Percentiles rank a stretch among this genome's conserved stretches.
Conservation (phyloP, 2,113 vertebrate species). For the Siphamia tubifer region DNA sequence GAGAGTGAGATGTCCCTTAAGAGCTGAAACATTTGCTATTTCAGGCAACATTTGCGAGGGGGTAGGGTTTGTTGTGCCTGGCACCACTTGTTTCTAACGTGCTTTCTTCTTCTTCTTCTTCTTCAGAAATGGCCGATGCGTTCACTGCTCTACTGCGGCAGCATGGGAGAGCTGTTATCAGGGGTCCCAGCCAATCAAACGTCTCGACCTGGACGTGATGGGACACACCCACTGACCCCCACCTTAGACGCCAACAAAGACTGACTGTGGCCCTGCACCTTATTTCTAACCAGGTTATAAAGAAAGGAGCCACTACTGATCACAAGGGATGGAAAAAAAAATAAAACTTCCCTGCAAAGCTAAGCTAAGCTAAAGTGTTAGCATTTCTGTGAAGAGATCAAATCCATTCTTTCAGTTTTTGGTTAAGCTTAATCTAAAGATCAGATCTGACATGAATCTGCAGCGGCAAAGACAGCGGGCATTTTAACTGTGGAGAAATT, state of each 20-base stretch:
- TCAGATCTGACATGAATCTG: background rate
- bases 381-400: too few species aligned
- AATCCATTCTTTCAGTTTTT: background rate
- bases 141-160: slow-evolving; percentile 84
- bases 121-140: slow-evolving; percentile 90
- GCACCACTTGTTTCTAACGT: too few species aligned
- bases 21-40: too few species aligned
- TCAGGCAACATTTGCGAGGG: too few species aligned
- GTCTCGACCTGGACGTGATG: slow-evolving; percentile 22
- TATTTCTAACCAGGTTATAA: background rate
- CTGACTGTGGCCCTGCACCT: slow-evolving; percentile 1
- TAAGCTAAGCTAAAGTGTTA: too few species aligned
- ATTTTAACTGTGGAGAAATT: background rate
- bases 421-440: background rate
- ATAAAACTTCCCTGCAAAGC: too few species aligned
- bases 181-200: slow-evolving; percentile 57
- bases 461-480: background rate
- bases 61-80: too few species aligned
- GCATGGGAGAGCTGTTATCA: slow-evolving; percentile 70
- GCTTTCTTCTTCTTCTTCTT: background rate
- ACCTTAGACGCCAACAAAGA: slow-evolving; percentile 34
- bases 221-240: slow-evolving; percentile 10
- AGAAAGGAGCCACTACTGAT: too few species aligned
- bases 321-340: too few species aligned
- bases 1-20: too few species aligned